phyloP scores from a whole-genome alignment of 2,888 invertebrate genomes.

The Tenthredo mesomela region DNA sequence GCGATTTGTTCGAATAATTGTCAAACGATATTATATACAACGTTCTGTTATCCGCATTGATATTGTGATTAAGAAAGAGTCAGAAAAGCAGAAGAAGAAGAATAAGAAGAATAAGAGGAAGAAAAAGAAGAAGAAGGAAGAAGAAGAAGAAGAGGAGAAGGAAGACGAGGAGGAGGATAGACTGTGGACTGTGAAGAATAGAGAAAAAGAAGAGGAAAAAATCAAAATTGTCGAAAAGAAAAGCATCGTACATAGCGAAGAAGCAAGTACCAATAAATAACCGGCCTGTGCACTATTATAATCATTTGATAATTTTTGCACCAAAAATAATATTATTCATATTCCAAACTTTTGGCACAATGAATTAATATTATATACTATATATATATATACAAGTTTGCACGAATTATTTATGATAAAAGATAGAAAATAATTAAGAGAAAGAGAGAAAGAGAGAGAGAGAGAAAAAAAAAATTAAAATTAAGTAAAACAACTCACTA shows the following conservation, averaged over 20 bases:
- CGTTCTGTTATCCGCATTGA: not conserved
- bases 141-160: too few relatives aligned
- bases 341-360: not conserved
- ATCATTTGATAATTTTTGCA: constrained; percentile 20
- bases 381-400: not conserved
- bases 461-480: not conserved
- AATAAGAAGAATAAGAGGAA: not conserved
- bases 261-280: constrained; percentile 41
- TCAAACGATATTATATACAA: too few relatives aligned
- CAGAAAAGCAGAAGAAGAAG: not conserved
- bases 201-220: not conserved
- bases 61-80: not conserved
- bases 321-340: not conserved
- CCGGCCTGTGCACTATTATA: constrained; percentile 7
- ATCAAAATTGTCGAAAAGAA: not conserved
- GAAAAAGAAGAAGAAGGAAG: not conserved
- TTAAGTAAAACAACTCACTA: not conserved
- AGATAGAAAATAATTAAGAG: not conserved
- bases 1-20: too few relatives aligned
- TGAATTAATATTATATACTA: not conserved
- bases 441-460: not conserved
- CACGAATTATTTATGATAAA: not conserved
- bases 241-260: not conserved
- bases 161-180: too few relatives aligned
- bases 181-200: too few relatives aligned